Evolutionary conservation across 2,113 vertebrate genomes (phyloP), one percentile per base, ranked within the genome.

Genomic region (Synchiropus splendidus): DNA sequence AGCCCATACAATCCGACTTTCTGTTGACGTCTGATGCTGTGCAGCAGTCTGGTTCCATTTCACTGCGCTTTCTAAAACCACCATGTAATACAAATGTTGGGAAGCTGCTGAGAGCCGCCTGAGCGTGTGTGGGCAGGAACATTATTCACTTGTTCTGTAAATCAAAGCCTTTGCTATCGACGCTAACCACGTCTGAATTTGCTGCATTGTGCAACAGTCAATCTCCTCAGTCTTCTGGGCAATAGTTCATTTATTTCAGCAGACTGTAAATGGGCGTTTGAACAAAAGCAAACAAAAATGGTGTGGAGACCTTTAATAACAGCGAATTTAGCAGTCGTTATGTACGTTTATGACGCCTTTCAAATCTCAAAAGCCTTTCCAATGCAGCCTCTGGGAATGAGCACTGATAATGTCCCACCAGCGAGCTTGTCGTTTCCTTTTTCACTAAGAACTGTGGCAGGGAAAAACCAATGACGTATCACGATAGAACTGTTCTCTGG

Each of bases 101-200:
- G n/a, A n/a, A n/a, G n/a, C n/a, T n/a, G n/a, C n/a, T n/a, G n/a
- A n/a, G n/a, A n/a, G n/a, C n/a, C n/a, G n/a, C n/a, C n/a, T n/a
- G n/a, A n/a, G n/a, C n/a, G 12, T 55, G 14, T 14, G 56, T 67
- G 63, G 71, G 67, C 44, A 59, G 61, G 11, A 14, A 52, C 64
- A 43, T 57, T 54, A 62, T 59, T 68, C 66, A 61, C 50, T 51
- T 75, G 63, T 72, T 73, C 68, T 52, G 52, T 49, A 74, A 72
- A 77, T 71, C 62, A 56, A n/a, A 70, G 55, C 63, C 75, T 66
- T 60, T 60, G 68, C 61, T 64, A 68, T 61, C 14, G 51, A 72
- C 65, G 61, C 58, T 51, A 56, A n/a, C n/a, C n/a, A n/a, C n/a
- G n/a, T n/a, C n/a, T n/a, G n/a, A 60, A 62, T 64, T 45, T 47